Evolutionary conservation across 2,888 invertebrate species (phyloP), one percentile per base, ranked within the genome.

Genomic region (Argynnis bischoffii): DNA sequence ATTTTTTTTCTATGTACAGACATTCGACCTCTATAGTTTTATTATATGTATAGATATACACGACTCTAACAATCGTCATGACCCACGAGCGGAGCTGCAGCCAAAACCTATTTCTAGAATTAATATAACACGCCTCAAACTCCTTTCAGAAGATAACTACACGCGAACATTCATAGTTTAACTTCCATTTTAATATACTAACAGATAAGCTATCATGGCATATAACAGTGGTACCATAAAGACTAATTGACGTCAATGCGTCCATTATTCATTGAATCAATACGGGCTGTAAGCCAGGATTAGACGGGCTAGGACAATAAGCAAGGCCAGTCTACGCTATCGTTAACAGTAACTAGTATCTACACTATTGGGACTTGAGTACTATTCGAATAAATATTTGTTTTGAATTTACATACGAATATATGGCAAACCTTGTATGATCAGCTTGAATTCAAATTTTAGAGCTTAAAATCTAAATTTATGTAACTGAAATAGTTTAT

Each of bases 181-280:
- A 1, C 6, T 1, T 6, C 6, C 3, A 59, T 59, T 48, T 48
- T 48, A 50, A 31, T 50, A 31, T 31, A 50, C 35, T 18, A 18
- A 60, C 16, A 14, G 14, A 35, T 50, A 50, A 53, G 35, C 65
- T 65, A 65, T 59, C 57, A 57, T 41, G 56, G 57, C 50, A 48
- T 64, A 35, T 56, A 57, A 21, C 64, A 41, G 41, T 41, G 35
- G 35, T 41, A 21, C 35, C 21, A 57, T 57, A 57, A 41, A 57
- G 65, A 65, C 65, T 65, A 65, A 65, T 65, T 65, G 57, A 65
- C 57, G 65, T 65, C 46, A 51, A 26, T 59, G 51, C 64, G 26
- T 65, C 46, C 53, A 59, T 65, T 65, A 65, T 65, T 59, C 65
- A 53, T 55, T 53, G 59, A 59, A 41, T 64, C 46, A 18, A 59